Base-by-base conservation (phyloP, 2,113 vertebrate species). In the Alethe castanea region DNA sequence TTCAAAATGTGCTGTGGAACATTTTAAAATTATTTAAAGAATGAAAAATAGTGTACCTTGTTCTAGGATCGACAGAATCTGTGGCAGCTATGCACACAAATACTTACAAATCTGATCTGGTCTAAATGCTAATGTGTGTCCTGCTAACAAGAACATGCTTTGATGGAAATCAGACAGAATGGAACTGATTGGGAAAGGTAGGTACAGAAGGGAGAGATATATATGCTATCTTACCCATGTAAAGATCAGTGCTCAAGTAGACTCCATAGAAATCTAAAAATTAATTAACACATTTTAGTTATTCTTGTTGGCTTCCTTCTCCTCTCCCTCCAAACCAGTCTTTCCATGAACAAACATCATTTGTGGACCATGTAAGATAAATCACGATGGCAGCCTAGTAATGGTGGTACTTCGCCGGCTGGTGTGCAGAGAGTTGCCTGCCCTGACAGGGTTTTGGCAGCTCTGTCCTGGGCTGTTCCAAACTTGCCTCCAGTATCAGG, bases 181-280 rank as follows among this genome's bases (percentile, higher is more conserved):
- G 60, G 61, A 69, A 56, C 56, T 56, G 66, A 69, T 10, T 86
- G 69, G 62, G 48, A 95, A 93, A 73, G 42, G 45, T 53, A 79
- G 42, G 45, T 53, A 47, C 13, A 38, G 66, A 73, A 64, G 18
- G 88, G 35, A 15, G 17, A 90, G 38, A 67, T 11, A 56, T 1
- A 5, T n/a, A 28, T 28, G 19, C 22, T 66, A 20, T 87, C 71
- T 97, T 96, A 88, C 90, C 70, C 87, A 90, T 79, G 67, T 81
- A 94, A 94, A 95, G 78, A 81, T 87, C 54, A 76, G 69, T 6
- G 8, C 59, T 42, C 6, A 3, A 87, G 86, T 9, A 38, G 88
- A 56, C 22, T 91, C 95, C 81, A 29, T 89, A 60, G 45, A 94
- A 78, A 23, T 93, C 92, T 96, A 90, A 80, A 92, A 96, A 92